These are phyloP conservation scores for Chrysocyon brachyurus DNA, from an alignment of 2,797 vertebrate genomes.

Conservation along the genomic window DNA sequence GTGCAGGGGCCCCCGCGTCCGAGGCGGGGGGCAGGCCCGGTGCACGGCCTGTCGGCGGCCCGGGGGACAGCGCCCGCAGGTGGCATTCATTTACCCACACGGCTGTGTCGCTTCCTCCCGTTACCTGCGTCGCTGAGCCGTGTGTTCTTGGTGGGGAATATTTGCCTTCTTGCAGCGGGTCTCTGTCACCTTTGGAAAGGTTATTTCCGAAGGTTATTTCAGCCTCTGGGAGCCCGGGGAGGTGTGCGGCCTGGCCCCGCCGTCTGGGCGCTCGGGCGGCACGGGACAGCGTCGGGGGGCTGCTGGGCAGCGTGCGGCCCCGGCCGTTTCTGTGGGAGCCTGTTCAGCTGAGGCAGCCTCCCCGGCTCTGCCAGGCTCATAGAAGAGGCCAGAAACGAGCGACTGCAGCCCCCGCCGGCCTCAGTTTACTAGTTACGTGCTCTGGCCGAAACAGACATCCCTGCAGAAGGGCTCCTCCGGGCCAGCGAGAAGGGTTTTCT, in stretches of 20 bases:
- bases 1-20: too few relatives aligned
- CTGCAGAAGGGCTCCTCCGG: fast-evolving
- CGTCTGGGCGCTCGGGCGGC: background rate
- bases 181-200: background rate
- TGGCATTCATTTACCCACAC: background rate
- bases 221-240: background rate
- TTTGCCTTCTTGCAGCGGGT: background rate
- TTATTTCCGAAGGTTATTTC: too few relatives aligned
- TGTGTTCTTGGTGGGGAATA: background rate
- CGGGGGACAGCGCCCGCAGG: background rate
- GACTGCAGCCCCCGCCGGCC: fast-evolving
- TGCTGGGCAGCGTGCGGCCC: fast-evolving
- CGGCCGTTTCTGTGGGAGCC: fast-evolving
- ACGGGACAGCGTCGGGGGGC: fast-evolving
- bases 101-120: background rate
- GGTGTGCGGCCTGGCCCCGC: fast-evolving
- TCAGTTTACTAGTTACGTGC: fast-evolving
- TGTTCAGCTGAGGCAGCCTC: background rate
- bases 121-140: background rate
- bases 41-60: fast-evolving
- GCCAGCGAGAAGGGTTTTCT: background rate
- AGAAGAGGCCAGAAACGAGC: background rate
- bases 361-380: background rate
- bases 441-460: fast-evolving
- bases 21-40: too few relatives aligned